Base-by-base conservation (phyloP, 2,888 invertebrate species). In the Pogonocherus hispidulus region DNA sequence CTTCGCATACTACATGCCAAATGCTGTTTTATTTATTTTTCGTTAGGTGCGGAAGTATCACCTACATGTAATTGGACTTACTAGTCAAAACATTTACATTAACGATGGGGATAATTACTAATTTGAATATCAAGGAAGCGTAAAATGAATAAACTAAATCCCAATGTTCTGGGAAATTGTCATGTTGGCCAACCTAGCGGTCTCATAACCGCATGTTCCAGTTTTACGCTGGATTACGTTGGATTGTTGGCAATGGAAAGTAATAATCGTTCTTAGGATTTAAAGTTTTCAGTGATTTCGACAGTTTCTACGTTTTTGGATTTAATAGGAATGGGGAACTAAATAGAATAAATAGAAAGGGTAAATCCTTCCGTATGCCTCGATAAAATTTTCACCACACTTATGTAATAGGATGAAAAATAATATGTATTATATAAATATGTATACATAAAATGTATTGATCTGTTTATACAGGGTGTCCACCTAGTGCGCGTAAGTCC, bases 121-220 rank as follows among this genome's bases (percentile, higher is more conserved):
- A 37, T 37, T 41, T 37, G 27, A 37, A 55, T 22, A 55, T 55
- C 37, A 41, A 2, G 18, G 19, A 11, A 55, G 9, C 19, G 35
- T 19, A 55, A 37, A 20, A 55, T 55, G n/a, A n/a, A n/a, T 37
- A 19, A 55, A 55, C 41, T 55, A 41, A 52, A 55, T 35, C 32
- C 47, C 59, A 19, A n/a, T 47, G 47, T 47, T 47, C 47, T 27
- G 14, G 19, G 35, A 44, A 59, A 59, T 59, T 32, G 46, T 47
- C 19, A 18, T 47, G 47, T 47, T 32, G 11, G 41, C 46, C 47
- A 18, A 59, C 47, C 22, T n/a, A n/a, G 32, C 41, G 47, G 59
- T 22, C 47, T 32, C n/a, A n/a, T n/a, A 59, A 59, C 59, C 59
- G 47, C 47, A 59, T 59, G 47, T 59, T 47, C 47, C 47, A 59